These are phyloP conservation scores for Trachelus troglodyta DNA, from an alignment of 2,888 invertebrate species.

Conservation along the genomic window DNA sequence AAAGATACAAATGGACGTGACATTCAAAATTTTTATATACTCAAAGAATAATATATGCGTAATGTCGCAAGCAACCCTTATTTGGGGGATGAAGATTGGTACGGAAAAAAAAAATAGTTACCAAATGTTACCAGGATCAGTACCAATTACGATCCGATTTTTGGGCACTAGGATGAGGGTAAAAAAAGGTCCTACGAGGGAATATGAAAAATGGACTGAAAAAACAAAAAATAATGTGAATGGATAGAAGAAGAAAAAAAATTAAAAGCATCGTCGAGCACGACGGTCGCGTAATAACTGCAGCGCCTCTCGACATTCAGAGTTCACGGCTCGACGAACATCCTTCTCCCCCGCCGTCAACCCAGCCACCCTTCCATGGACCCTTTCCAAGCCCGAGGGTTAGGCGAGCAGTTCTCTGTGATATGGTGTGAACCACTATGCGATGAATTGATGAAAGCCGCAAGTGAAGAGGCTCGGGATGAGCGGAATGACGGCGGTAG, in stretches of 20 bases:
- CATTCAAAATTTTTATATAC: neutral
- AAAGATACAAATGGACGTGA: neutral
- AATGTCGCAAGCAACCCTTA: neutral
- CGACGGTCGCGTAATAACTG: constrained; percentile 7
- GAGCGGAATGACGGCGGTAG: neutral
- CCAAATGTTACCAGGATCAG: neutral
- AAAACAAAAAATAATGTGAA: neutral
- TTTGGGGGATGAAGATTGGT: neutral
- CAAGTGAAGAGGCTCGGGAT: constrained; percentile 1
- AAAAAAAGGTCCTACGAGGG: neutral
- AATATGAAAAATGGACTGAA: neutral
- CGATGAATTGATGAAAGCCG: constrained; percentile 21
- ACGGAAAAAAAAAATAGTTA: neutral
- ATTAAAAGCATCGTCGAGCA: neutral
- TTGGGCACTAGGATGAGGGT: neutral
- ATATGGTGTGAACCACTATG: constrained; percentile 21
- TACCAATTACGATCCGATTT: neutral
- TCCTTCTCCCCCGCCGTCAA: neutral
- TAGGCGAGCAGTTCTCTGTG: constrained; percentile 16
- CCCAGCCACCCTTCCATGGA: neutral
- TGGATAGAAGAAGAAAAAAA: neutral
- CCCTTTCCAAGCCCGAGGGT: constrained; percentile 1
- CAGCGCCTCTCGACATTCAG: constrained; percentile 15
- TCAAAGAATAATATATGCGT: neutral
- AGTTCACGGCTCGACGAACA: constrained; percentile 20